phyloP scores from a whole-genome alignment of 37 sponge, comb jelly and placozoan species.

The Halichondria panicea region DNA sequence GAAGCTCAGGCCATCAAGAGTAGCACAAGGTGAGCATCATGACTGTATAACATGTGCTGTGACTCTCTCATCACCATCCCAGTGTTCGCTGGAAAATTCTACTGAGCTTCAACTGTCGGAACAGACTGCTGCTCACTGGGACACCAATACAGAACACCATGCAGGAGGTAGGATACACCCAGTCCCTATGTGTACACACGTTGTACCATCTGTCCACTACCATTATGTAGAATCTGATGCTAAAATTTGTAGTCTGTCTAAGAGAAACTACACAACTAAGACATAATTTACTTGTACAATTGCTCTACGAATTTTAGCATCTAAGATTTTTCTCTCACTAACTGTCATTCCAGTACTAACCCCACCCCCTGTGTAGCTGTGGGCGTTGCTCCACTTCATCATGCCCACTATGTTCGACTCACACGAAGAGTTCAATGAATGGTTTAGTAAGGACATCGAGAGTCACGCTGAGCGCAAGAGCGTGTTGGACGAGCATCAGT shows the following conservation, averaged over 20 bases:
- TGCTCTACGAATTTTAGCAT: too few species aligned
- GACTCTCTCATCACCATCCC: not conserved
- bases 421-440: constrained; percentile 95
- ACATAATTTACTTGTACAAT: too few species aligned
- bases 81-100: constrained; percentile 89
- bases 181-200: too few species aligned
- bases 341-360: not conserved
- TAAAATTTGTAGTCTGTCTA: too few species aligned
- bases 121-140: constrained; percentile 90
- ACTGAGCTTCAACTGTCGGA: constrained; percentile 91
- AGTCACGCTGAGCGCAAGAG: constrained; percentile 88
- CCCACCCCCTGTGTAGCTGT: constrained; percentile 43
- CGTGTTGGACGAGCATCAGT: constrained; percentile 82
- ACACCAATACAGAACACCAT: constrained; percentile 97
- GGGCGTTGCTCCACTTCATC: constrained; percentile 96
- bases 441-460: constrained; percentile 97
- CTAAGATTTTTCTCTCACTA: not conserved
- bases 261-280: too few species aligned
- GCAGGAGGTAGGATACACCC: constrained; percentile 91
- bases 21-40: constrained; percentile 55
- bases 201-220: too few species aligned
- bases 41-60: not conserved
- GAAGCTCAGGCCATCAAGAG: constrained; percentile 98
- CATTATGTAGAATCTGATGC: too few species aligned
- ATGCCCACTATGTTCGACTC: constrained; percentile 98